Base-by-base conservation (phyloP, 1,140 invertebrate species). In the Lucilia cuprina region DNA sequence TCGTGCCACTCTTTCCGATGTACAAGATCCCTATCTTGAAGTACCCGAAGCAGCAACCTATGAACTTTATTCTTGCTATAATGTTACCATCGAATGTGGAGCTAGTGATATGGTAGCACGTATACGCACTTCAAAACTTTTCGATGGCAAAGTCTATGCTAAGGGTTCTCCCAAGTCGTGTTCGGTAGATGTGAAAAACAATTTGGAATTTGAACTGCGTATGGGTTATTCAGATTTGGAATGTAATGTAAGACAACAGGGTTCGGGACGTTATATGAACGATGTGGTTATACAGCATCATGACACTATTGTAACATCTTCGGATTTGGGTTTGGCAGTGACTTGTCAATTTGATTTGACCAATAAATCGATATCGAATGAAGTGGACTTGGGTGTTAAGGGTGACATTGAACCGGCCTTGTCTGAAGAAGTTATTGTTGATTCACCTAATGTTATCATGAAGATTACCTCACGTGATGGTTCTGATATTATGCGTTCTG, bases 281-380 rank as follows among this genome's bases (percentile, higher is more conserved):
- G 96, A 97, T 91, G 96, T 97, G 14, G 95, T 98, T 50, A 97
- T 98, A 87, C 97, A 98, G 90, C 97, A 98, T 91, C 97, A 98
- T 91, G 97, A 98, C 89, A 97, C 96, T 85, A 98, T 98, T 86
- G 97, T 98, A 74, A 98, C 97, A 65, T 97, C 96, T 74, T 97
- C 96, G 8, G 97, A 98, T 93, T 93, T 98, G 86, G 97, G 97
- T 3, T 93, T 98, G 34, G 96, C 96, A 5, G 95, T 98, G 35
- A 97, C 97, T 85, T 98, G 97, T 91, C 97, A 98, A 89, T 98
- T 98, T 91, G 97, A 98, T 91, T 93, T 98, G 65, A 96, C 96
- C 84, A 98, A 98, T 91, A 97, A 97, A 92, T 97, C 96, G 35
- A 96, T 98, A 9, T 96, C 96, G 12, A 98, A 98, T 91, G 96